Base-by-base conservation (phyloP, 2,113 vertebrate species). In the Antechinus flavipes region DNA sequence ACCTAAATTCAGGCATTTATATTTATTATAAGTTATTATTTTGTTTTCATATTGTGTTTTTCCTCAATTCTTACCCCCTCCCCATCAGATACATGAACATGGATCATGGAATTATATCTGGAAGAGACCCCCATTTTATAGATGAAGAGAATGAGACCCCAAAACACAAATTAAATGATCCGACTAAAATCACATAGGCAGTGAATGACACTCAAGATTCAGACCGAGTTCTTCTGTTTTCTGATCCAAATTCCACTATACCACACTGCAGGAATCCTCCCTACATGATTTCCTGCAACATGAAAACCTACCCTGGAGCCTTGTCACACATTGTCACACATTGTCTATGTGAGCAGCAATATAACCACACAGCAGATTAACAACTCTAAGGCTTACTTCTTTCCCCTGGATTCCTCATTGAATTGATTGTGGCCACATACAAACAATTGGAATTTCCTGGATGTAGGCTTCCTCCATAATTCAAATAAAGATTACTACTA, bases 231-330 rank as follows among this genome's bases (percentile, higher is more conserved):
- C 68, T 8, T 84, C 68, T 84, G 68, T 42, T 35, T 84, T 84
- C 35, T 22, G 2, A 84, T 42, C 35, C 68, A 84, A 84, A 42
- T 84, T 42, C n/a, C 7, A 22, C 68, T n/a, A 19, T 84, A 42
- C 35, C 68, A 42, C 16, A 84, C n/a, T 23, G 6, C 68, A 84
- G 14, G n/a, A 84, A 68, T 97, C 49, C 23, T 95, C 23, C 95
- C 94, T 35, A 93, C 10, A 93, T 56, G 91, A 91, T 12, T 42
- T 54, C 27, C 53, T 0, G 1, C 52, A n/a, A 50, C 27, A 94
- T 89, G 76, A 26, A 54, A 76, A 76, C 16, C 68, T 76, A 42
- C 35, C 68, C 68, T 42, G 14, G 68, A 84, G n/a, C 68, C 35
- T 35, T 68, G 30, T n/a, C 35, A 35, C 14, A n/a, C 61, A 68